phyloP scores from a whole-genome alignment of 2,888 invertebrate species.

The Clitarchus hookeri region DNA sequence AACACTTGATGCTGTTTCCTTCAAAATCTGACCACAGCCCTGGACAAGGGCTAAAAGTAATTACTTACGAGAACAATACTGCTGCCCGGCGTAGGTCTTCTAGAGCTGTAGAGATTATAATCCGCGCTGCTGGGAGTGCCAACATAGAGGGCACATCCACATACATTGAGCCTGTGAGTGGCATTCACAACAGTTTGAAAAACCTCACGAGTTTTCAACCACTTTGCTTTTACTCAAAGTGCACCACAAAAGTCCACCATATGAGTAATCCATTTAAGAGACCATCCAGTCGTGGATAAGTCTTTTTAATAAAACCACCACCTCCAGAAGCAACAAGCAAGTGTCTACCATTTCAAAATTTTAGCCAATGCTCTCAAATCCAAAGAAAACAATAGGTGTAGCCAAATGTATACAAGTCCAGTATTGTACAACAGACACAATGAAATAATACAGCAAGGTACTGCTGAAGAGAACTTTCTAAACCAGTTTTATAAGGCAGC shows the following conservation, averaged over 20 bases:
- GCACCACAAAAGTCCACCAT: neutral
- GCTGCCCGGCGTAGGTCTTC: conserved; percentile 57
- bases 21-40: too few species aligned
- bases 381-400: neutral
- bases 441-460: neutral
- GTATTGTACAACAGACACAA: neutral
- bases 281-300: neutral
- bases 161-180: conserved; percentile 22
- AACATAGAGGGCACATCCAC: conserved; percentile 50
- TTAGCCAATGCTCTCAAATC: neutral
- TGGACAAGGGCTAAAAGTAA: neutral
- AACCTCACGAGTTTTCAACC: neutral
- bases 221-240: neutral
- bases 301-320: neutral
- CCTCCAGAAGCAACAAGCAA: neutral
- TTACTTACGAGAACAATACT: conserved; percentile 59
- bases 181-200: conserved; percentile 28
- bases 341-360: neutral
- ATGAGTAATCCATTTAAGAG: neutral
- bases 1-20: too few species aligned
- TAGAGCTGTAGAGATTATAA: conserved; percentile 59
- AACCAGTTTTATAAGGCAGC: neutral
- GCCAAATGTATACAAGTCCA: too few species aligned
- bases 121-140: conserved; percentile 57
- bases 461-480: neutral